Percentiles rank a stretch among this genome's conserved stretches.
Conservation (phyloP, 1,140 invertebrate genomes). For the Nomia melanderi region DNA sequence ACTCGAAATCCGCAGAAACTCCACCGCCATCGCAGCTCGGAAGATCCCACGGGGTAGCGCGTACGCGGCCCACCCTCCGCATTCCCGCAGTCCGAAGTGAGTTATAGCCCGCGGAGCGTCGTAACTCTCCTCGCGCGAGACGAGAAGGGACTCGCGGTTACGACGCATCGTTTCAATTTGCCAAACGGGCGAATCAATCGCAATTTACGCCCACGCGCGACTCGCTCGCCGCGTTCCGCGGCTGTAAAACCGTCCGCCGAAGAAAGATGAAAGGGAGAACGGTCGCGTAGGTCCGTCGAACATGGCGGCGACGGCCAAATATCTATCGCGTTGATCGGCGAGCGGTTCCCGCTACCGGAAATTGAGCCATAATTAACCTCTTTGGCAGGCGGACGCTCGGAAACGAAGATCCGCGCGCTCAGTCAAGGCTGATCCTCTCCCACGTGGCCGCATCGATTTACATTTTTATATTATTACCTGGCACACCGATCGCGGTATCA, state of each 20-base stretch:
- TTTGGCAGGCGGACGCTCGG: constrained; percentile 19
- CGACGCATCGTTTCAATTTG: not conserved
- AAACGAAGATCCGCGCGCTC: not conserved
- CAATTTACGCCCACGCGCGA: not conserved
- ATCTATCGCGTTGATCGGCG: constrained; percentile 13
- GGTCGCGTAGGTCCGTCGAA: no score
- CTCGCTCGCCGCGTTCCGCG: not conserved
- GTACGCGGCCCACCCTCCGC: no score
- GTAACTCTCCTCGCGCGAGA: no score
- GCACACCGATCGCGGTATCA: constrained; percentile 9
- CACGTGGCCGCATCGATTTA: constrained; percentile 38
- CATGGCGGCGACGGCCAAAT: constrained; percentile 1
- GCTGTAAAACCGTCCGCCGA: no score
- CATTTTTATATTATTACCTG: constrained; percentile 36
- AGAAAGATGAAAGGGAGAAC: no score
- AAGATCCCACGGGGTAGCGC: no score
- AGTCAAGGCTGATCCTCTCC: constrained; percentile 33
- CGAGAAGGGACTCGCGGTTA: no score
- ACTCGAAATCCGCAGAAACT: no score
- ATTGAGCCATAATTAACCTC: constrained; percentile 15
- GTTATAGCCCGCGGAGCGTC: no score
- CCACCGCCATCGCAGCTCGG: no score
- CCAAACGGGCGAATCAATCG: not conserved
- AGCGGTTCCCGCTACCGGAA: constrained; percentile 29
- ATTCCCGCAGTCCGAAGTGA: no score